Evolutionary conservation across 2,797 vertebrate genomes (phyloP).

Genomic region (Ctenochaetus hawaiiensis): DNA sequence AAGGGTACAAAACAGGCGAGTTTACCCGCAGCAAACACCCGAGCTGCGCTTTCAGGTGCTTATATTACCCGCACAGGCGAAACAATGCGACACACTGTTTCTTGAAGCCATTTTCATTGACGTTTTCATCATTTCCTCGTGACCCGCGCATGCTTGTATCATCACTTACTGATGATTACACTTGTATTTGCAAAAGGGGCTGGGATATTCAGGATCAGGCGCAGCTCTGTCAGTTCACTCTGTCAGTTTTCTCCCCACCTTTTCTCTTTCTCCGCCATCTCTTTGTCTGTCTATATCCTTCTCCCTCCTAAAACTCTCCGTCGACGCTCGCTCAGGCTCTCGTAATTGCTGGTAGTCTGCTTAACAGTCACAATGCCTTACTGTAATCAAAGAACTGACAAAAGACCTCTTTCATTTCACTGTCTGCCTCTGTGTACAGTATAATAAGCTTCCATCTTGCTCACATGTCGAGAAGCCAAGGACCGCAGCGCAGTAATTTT

Average conservation of each 20-base stretch:
- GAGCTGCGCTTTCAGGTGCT: constrained; percentile 16
- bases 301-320: constrained; percentile 48
- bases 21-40: constrained; percentile 57
- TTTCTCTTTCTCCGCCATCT: constrained; percentile 29
- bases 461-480: constrained; percentile 76
- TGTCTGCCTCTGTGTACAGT: constrained; percentile 83
- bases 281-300: constrained; percentile 46
- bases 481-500: constrained; percentile 77
- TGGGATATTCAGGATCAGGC: constrained; percentile 23
- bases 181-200: constrained; percentile 5
- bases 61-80: constrained; percentile 16
- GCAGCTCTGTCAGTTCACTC: constrained; percentile 20
- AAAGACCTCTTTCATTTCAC: constrained; percentile 83
- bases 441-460: constrained; percentile 82
- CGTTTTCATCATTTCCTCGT: constrained; percentile 18
- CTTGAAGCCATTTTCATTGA: constrained; percentile 29
- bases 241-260: constrained; percentile 14
- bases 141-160: constrained; percentile 23
- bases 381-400: constrained; percentile 87
- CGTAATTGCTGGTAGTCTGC: constrained; percentile 79
- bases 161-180: constrained; percentile 35
- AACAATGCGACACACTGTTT: constrained; percentile 1
- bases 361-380: constrained; percentile 82
- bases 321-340: constrained; percentile 59
- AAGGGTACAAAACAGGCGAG: constrained; percentile 54